Conservation (phyloP, 2,113 vertebrate species). For the Cinclus cinclus region DNA sequence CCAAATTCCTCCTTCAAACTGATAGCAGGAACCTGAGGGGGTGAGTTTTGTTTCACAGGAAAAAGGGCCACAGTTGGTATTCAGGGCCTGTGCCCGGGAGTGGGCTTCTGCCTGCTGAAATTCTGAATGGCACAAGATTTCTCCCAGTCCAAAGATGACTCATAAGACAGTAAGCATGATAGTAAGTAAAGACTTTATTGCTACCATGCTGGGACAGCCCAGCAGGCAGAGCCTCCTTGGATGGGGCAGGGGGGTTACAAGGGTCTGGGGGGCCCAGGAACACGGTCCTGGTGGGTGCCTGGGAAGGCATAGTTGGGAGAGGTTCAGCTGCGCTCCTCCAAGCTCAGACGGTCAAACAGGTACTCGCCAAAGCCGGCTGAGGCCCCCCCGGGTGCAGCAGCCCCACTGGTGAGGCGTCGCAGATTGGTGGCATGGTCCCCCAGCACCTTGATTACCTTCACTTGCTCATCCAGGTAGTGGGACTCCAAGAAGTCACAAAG, state of each 20-base stretch:
- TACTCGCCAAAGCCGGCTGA: constrained; percentile 40
- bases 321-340: constrained; percentile 46
- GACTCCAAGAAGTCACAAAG: constrained; percentile 58
- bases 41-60: too few relatives aligned
- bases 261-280: background rate
- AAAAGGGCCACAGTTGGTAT: too few relatives aligned
- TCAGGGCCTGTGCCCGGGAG: too few relatives aligned
- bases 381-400: background rate
- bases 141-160: too few relatives aligned
- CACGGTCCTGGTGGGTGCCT: background rate
- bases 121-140: too few relatives aligned
- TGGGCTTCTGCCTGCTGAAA: too few relatives aligned
- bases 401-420: constrained; percentile 30
- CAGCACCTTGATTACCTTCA: constrained; percentile 54
- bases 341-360: constrained; percentile 62
- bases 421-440: constrained; percentile 80
- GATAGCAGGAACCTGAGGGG: too few relatives aligned
- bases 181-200: constrained; percentile 2
- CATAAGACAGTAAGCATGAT: background rate
- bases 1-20: too few relatives aligned
- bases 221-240: background rate
- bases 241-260: background rate
- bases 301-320: accelerated
- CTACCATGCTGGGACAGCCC: background rate
- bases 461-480: constrained; percentile 35